Conservation (phyloP, 2,888 invertebrate genomes). For the Rutpela maculata region DNA sequence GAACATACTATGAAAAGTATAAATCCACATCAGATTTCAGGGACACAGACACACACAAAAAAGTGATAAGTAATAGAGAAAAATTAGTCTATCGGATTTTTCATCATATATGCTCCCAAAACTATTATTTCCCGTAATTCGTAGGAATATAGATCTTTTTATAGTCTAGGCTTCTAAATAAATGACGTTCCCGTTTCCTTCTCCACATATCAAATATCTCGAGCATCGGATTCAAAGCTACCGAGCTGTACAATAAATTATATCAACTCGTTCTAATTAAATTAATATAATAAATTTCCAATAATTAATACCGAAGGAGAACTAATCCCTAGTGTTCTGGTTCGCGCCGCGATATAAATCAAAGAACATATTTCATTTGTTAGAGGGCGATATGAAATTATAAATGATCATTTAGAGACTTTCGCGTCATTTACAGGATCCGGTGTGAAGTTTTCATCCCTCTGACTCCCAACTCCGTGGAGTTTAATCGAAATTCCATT, state of each 20-base stretch:
- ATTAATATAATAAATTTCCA: constrained; percentile 29
- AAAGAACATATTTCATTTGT: constrained; percentile 45
- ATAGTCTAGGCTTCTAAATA: no score
- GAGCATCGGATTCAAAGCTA: not conserved
- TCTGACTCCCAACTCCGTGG: constrained; percentile 12
- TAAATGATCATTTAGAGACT: constrained; percentile 47
- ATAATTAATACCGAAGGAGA: constrained; percentile 14
- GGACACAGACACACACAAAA: no score
- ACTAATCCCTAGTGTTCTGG: not conserved
- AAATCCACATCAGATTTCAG: no score
- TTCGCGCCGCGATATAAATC: constrained; percentile 13
- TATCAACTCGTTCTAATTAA: not conserved
- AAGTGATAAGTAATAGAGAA: no score
- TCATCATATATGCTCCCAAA: no score
- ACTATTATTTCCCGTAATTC: no score
- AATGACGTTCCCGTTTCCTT: no score
- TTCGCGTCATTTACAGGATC: constrained; percentile 42
- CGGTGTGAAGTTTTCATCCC: constrained; percentile 34
- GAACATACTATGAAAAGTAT: no score
- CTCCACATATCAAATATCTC: not conserved
- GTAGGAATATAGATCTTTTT: no score
- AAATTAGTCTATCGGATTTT: no score
- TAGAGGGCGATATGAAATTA: constrained; percentile 44
- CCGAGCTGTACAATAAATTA: not conserved
- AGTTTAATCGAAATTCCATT: constrained; percentile 46